These are phyloP conservation scores for Lonchura striata DNA, from an alignment of 2,113 vertebrate genomes.

Conservation along the genomic window DNA sequence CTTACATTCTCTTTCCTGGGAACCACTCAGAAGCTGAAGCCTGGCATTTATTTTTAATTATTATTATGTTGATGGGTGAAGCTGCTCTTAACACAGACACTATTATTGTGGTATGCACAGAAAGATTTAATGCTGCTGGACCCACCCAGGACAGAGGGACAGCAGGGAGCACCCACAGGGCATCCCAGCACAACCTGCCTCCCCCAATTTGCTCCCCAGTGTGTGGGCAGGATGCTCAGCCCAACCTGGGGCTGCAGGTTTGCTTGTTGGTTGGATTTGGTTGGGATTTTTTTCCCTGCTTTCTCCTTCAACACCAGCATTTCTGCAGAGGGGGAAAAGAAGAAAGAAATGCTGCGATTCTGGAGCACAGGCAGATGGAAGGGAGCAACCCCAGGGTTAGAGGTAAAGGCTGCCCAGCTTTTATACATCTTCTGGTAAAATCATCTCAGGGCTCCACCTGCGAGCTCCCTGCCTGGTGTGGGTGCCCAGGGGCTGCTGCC, in stretches of 20 bases:
- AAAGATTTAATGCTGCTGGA: background rate
- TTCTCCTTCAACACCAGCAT: background rate
- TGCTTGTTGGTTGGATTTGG: background rate
- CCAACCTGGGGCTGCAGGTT: background rate
- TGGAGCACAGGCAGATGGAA: background rate
- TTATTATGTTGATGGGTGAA: background rate
- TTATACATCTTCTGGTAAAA: background rate
- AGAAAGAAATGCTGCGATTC: background rate
- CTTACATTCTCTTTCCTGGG: background rate
- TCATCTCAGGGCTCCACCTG: background rate
- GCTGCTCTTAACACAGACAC: background rate
- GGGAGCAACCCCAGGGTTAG: background rate
- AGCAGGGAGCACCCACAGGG: background rate
- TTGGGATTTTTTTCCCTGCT: background rate
- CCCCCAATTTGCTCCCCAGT: rapidly evolving
- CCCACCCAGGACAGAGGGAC: background rate
- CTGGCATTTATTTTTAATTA: background rate
- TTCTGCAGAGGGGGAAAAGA: background rate
- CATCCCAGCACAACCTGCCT: background rate
- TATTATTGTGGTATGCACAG: background rate
- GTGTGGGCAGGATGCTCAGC: background rate
- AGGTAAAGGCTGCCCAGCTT: background rate
- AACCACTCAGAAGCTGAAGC: background rate
- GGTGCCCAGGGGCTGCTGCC: background rate
- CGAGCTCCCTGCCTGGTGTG: background rate